phyloP scores from a whole-genome alignment of 2,888 invertebrate genomes.

The Limenitis camilla region DNA sequence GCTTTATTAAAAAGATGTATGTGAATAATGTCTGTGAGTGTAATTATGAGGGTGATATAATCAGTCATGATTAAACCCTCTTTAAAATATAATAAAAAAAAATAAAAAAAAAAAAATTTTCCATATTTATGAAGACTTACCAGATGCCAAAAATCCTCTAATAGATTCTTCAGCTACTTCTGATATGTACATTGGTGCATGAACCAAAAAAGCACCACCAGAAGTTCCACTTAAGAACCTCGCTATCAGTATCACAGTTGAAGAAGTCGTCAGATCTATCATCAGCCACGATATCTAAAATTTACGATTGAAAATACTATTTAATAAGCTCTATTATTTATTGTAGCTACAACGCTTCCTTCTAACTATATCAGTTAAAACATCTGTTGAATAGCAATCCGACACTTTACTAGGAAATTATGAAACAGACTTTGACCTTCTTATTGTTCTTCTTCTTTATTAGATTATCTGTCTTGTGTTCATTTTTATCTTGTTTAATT shows the following conservation, averaged over 20 bases:
- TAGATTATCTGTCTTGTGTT: neutral
- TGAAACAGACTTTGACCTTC: neutral
- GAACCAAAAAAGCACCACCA: slow-evolving; percentile 67
- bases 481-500: too few relatives aligned
- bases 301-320: neutral
- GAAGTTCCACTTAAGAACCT: slow-evolving; percentile 74
- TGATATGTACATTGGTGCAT: slow-evolving; percentile 76
- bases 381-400: too few relatives aligned
- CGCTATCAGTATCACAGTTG: slow-evolving; percentile 59
- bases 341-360: too few relatives aligned
- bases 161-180: slow-evolving; percentile 76
- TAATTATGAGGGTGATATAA: too few relatives aligned
- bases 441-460: neutral
- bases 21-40: too few relatives aligned
- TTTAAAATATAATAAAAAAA: neutral
- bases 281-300: slow-evolving; percentile 74
- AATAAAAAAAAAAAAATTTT: neutral
- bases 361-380: too few relatives aligned
- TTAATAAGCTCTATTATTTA: too few relatives aligned
- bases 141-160: slow-evolving; percentile 53
- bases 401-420: too few relatives aligned
- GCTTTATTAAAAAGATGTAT: too few relatives aligned
- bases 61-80: too few relatives aligned
- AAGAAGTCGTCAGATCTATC: slow-evolving; percentile 61
- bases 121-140: slow-evolving; percentile 28